Evolutionary conservation across 2,888 invertebrate genomes (phyloP), one percentile per base, ranked within the genome.

Genomic region (Patella ulyssiponensis): DNA sequence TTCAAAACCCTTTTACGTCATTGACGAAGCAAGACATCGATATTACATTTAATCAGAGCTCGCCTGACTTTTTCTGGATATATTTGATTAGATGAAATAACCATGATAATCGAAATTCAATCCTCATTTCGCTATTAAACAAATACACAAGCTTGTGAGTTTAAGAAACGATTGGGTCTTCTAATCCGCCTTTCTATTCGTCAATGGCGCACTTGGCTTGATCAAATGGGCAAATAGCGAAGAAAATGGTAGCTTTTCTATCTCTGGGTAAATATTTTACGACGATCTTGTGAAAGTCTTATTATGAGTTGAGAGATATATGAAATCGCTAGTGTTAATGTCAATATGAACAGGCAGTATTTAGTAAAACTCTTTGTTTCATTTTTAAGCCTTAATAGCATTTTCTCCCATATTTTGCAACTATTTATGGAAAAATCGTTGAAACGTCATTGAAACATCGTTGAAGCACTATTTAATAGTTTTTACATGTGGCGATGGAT

Each of bases 151-250:
- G 23, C 64, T 23, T 64, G 64, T 64, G 64, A 64, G 64, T 23
- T 64, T 64, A 64, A 64, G 64, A 64, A 64, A 64, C 64, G 64
- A 64, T 64, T 64, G 64, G 64, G 23, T 64, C 64, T 23, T 64
- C 20, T 23, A 23, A 64, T 64, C 23, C 64, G 64, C 23, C 20
- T 23, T 64, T 64, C 23, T 23, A 64, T 64, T 64, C 64, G 64
- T 64, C 64, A 64, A 64, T 23, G 23, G 64, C 64, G 23, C 14
- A 64, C 64, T 64, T 64, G 64, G 20, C 64, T 64, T 64, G 64
- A 64, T 64, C 64, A 64, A 64, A 64, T 64, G 64, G 64, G 64
- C 64, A 64, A 64, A 64, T 64, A 64, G 64, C 20, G 20, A 23
- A 64, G 64, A 64, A 64, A 64, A 64, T 64, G 20, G 64, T 64